Evolutionary conservation across 2,888 invertebrate species (phyloP).

Genomic region (Lepidocyrtinus sp.): DNA sequence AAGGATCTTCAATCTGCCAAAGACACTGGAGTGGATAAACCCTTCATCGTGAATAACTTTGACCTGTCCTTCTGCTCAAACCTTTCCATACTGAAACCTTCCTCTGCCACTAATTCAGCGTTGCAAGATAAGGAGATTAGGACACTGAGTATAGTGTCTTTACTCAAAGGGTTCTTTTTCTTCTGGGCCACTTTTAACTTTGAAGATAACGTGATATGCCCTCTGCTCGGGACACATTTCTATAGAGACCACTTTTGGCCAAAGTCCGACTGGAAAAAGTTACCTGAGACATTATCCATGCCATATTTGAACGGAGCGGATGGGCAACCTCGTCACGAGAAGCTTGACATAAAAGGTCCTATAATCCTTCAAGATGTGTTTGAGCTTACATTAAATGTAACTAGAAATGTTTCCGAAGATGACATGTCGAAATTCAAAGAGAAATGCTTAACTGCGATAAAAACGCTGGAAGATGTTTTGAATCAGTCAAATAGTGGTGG

Average conservation of each 20-base stretch:
- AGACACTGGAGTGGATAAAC: conserved; percentile 36
- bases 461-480: conserved; percentile 35
- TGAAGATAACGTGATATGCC: conserved; percentile 27
- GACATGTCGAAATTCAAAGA: conserved; percentile 11
- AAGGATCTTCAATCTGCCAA: conserved; percentile 31
- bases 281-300: conserved; percentile 15
- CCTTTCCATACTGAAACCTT: background rate
- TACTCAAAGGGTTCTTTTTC: conserved; percentile 41
- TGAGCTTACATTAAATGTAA: conserved; percentile 38
- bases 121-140: conserved; percentile 41
- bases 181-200: conserved; percentile 51
- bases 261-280: conserved; percentile 29
- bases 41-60: conserved; percentile 43
- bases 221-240: conserved; percentile 27
- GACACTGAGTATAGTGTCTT: conserved; percentile 43
- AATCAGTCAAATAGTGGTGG: conserved; percentile 31
- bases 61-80: conserved; percentile 42
- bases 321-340: conserved; percentile 35
- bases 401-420: conserved; percentile 27
- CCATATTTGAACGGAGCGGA: conserved; percentile 31
- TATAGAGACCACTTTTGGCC: conserved; percentile 32
- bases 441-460: conserved; percentile 1
- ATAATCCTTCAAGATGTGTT: conserved; percentile 39
- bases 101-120: conserved; percentile 24
- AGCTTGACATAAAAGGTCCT: conserved; percentile 29